phyloP scores from a whole-genome alignment of 2,113 vertebrate species.

The Lasiurus borealis region DNA sequence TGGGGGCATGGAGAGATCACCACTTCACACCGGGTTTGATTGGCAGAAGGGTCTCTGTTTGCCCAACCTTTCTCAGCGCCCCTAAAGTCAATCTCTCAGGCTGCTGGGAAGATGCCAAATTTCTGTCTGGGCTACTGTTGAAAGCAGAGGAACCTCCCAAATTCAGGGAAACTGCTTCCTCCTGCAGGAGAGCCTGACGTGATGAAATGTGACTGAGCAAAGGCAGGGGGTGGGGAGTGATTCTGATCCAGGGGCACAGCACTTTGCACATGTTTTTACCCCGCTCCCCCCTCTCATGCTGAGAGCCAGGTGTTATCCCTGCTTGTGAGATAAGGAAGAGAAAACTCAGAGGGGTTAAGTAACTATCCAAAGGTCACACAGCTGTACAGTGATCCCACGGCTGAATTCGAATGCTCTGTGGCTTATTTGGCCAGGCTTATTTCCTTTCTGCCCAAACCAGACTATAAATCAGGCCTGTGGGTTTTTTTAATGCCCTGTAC shows the following conservation, averaged over 20 bases:
- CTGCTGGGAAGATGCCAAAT: not conserved
- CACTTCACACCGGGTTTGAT: not conserved
- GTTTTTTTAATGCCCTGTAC: not conserved
- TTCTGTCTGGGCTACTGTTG: not conserved
- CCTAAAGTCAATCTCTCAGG: not conserved
- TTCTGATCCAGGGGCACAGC: not conserved
- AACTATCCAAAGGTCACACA: not conserved
- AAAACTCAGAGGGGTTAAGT: slow-evolving; percentile 28
- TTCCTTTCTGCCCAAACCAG: slow-evolving; percentile 35
- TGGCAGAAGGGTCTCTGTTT: not conserved
- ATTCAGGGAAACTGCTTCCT: not conserved
- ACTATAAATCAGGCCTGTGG: not conserved
- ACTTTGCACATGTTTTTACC: not conserved
- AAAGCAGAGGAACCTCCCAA: not conserved
- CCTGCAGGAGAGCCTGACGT: not conserved
- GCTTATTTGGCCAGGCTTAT: not conserved
- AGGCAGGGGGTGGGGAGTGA: not conserved
- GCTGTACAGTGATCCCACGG: not conserved
- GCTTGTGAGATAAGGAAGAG: not conserved
- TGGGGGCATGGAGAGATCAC: not conserved
- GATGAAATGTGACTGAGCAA: not conserved
- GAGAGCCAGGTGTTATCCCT: not conserved
- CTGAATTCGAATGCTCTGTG: not conserved
- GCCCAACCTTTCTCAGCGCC: not conserved
- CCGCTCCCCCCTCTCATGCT: not conserved